Evolutionary conservation across 2,888 invertebrate species (phyloP).

Genomic region (Hartigia nigra): DNA sequence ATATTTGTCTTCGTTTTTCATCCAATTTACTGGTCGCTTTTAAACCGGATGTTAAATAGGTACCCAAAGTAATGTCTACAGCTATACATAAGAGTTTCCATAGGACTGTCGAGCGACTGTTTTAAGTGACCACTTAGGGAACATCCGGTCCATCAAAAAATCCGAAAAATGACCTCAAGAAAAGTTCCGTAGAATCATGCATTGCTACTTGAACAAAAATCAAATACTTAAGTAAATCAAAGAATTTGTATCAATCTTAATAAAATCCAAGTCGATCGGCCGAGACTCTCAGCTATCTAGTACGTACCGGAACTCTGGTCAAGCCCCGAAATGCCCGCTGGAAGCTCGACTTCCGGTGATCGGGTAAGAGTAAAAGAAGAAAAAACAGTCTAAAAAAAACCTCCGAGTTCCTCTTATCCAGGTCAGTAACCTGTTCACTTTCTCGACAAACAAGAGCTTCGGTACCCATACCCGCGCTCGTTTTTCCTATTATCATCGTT

Average conservation of each 20-base stretch:
- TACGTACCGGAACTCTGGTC: not conserved
- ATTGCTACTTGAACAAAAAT: not conserved
- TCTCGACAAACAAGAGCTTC: constrained; percentile 11
- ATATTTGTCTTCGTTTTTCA: no score
- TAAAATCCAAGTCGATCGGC: not conserved
- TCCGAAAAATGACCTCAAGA: not conserved
- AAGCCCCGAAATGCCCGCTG: not conserved
- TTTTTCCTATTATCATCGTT: constrained; percentile 13
- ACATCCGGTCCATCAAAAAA: not conserved
- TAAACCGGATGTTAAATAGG: not conserved
- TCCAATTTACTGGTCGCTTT: not conserved
- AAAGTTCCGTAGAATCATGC: not conserved
- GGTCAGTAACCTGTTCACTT: constrained; percentile 7
- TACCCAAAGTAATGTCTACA: not conserved
- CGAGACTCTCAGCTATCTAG: not conserved
- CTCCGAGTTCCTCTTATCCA: not conserved
- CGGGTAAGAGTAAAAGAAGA: not conserved
- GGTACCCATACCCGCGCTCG: constrained; percentile 5
- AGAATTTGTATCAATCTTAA: not conserved
- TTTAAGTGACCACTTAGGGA: not conserved
- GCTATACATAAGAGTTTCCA: not conserved
- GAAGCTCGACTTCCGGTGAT: not conserved
- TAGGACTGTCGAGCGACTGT: not conserved
- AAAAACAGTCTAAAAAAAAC: constrained; percentile 8
- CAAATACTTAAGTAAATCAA: not conserved